These are phyloP conservation scores for Bombus vancouverensis DNA, from an alignment of 1,140 invertebrate genomes.

Conservation along the genomic window DNA sequence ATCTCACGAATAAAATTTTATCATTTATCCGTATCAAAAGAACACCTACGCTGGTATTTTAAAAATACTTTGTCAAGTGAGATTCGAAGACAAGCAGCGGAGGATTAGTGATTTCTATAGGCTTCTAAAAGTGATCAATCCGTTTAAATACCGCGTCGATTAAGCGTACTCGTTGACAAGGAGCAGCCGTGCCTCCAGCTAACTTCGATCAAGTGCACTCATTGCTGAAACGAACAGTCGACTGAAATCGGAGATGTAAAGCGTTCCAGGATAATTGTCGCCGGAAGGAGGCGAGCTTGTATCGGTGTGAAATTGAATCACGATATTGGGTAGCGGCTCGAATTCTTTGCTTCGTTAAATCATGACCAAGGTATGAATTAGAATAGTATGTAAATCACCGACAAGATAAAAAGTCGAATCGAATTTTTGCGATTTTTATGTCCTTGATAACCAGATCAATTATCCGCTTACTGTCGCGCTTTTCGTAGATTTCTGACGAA, in stretches of 20 bases:
- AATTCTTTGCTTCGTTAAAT: slow-evolving; percentile 24
- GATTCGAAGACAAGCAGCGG: not conserved
- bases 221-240: slow-evolving; percentile 21
- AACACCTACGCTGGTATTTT: no score
- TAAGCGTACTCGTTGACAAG: slow-evolving; percentile 29
- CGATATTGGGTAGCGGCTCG: not conserved
- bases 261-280: slow-evolving; percentile 41
- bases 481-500: no score
- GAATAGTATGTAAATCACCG: not conserved
- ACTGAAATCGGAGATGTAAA: slow-evolving; percentile 38
- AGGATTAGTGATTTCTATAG: not conserved
- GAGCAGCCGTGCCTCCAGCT: slow-evolving; percentile 5
- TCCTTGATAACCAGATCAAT: no score
- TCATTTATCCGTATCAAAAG: no score
- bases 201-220: slow-evolving; percentile 43
- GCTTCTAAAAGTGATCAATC: slow-evolving; percentile 6
- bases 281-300: not conserved
- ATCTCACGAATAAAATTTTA: no score
- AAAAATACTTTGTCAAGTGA: not conserved
- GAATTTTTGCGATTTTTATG: no score
- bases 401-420: not conserved
- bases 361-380: not conserved
- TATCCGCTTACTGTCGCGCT: no score
- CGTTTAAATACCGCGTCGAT: slow-evolving; percentile 44
- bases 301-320: not conserved